phyloP scores from a whole-genome alignment of 2,113 vertebrate species.

The Crypturellus undulatus region DNA sequence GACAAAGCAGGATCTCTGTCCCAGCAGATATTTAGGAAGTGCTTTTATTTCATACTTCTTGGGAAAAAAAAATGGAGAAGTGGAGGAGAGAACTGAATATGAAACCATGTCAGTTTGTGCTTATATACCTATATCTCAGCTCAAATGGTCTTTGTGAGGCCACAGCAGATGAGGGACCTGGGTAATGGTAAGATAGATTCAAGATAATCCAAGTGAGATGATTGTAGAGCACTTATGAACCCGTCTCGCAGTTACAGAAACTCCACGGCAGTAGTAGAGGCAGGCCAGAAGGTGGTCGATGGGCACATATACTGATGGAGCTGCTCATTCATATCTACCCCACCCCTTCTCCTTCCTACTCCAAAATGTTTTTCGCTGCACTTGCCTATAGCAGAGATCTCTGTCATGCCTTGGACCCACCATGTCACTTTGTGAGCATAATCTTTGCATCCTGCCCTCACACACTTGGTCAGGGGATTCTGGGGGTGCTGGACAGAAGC shows the following conservation, averaged over 20 bases:
- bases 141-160: not conserved
- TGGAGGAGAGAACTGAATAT: not conserved
- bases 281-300: not conserved
- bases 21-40: rapidly evolving
- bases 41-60: not conserved
- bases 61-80: not conserved
- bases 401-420: not conserved
- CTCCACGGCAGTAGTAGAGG: not conserved
- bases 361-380: not conserved
- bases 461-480: not conserved
- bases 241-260: not conserved
- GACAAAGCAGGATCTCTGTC: not conserved
- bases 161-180: not conserved
- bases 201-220: not conserved
- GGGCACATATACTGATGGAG: not conserved
- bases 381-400: not conserved
- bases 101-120: not conserved
- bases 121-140: not conserved
- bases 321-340: not conserved
- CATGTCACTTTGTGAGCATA: not conserved
- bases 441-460: not conserved
- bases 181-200: not conserved
- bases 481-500: not conserved
- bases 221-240: not conserved
- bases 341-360: not conserved